A percentile compares a stretch with the other conserved stretches of the same genome.
phyloP scores from a whole-genome alignment of 2,888 invertebrate species.

The Sphaeridia pumilis region DNA sequence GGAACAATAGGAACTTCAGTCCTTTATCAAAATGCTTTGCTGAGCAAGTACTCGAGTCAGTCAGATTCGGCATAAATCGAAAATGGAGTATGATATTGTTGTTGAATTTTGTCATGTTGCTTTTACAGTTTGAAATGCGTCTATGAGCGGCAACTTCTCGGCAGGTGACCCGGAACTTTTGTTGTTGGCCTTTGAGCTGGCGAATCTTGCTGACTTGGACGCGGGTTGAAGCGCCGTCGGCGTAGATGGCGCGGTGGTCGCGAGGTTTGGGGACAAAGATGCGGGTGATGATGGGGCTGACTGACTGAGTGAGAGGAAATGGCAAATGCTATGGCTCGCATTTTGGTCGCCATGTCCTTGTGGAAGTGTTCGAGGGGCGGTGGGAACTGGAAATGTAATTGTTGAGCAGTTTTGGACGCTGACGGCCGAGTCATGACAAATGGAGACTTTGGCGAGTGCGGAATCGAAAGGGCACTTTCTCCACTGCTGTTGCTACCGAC shows the following conservation, averaged over 20 bases:
- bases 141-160: slow-evolving; percentile 33
- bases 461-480: slow-evolving; percentile 12
- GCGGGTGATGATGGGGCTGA: slow-evolving; percentile 12
- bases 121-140: no score
- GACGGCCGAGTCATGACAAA: slow-evolving; percentile 12
- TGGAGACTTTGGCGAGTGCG: slow-evolving; percentile 16
- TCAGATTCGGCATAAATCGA: no score
- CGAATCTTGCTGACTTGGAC: slow-evolving; percentile 9
- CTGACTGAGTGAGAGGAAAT: no score
- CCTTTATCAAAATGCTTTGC: no score
- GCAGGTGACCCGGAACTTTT: slow-evolving; percentile 20
- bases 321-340: neutral
- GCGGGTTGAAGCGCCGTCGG: neutral
- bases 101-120: no score
- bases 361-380: slow-evolving; percentile 18
- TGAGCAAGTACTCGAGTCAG: no score
- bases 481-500: slow-evolving; percentile 10
- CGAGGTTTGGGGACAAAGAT: slow-evolving; percentile 1
- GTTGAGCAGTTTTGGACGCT: slow-evolving; percentile 5
- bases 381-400: slow-evolving; percentile 16
- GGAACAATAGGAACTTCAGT: slow-evolving; percentile 31
- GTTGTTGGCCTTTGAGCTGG: neutral
- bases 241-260: slow-evolving; percentile 10
- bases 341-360: slow-evolving; percentile 1
- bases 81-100: no score